Evolutionary conservation across 2,113 vertebrate species (phyloP), one percentile per base, ranked within the genome.

Genomic region (Erinaceus europaeus): DNA sequence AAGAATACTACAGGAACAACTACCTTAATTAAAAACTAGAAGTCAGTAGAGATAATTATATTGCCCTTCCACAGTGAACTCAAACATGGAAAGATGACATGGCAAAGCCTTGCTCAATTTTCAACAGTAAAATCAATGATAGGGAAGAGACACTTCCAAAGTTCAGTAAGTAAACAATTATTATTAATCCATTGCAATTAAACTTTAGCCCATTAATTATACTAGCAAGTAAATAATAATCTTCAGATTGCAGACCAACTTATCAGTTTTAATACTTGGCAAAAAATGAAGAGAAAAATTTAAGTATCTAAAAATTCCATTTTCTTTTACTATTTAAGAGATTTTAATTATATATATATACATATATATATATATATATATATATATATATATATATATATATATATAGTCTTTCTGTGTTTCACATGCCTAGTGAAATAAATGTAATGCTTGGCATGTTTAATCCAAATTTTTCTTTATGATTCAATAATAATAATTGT

Each of bases 21-120:
- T 80, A 68, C 72, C 55, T 90, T 55, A 90, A 89, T 84, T 80
- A 84, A 80, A 59, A 72, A 9, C 40, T 40, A 38, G 38, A 87
- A 62, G 68, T 80, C 42, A 42, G n/a, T 57, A 44, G 23, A 84
- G 62, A 53, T 76, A 75, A 80, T 91, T 91, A 67, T 23, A 67
- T 8, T 25, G 14, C 20, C 42, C n/a, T 83, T 91, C 48, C 44
- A 0, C 10, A 59, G 46, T 62, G 48, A 73, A 61, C 64, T 38
- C 69, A 68, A 62, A 81, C 44, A 29, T 3, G 29, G 59, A 34
- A 64, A 75, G 61, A 76, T 14, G 32, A 88, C 13, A 73, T 73
- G 42, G 32, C 6, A 42, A 44, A 32, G 32, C 36, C 7, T 72
- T 81, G 29, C 3, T 38, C 5, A 32, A 50, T 61, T 89, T 75